Evolutionary conservation across 1,140 invertebrate species (phyloP).

Genomic region (Drosophila pachea): DNA sequence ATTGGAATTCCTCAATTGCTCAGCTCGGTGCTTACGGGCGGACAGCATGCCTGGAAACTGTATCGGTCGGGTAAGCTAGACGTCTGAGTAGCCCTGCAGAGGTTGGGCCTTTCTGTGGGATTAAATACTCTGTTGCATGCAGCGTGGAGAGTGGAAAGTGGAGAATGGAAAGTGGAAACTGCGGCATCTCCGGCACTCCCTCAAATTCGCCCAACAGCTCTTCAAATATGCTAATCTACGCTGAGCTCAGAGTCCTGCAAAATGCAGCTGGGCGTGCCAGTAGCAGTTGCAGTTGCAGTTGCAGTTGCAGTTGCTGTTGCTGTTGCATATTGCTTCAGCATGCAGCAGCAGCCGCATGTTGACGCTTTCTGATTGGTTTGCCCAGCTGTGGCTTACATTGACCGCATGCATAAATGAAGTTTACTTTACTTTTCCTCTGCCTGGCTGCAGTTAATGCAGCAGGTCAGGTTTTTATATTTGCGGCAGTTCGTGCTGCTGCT

Average conservation of each 20-base stretch:
- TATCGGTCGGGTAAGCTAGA: background rate
- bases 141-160: background rate
- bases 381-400: slow-evolving; percentile 6
- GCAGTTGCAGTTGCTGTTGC: background rate
- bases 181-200: background rate
- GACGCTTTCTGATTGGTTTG: slow-evolving; percentile 13
- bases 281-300: background rate
- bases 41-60: slow-evolving; percentile 6
- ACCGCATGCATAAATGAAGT: slow-evolving; percentile 49
- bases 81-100: slow-evolving; percentile 1
- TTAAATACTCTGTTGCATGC: background rate
- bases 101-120: background rate
- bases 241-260: background rate
- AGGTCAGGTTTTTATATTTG: slow-evolving; percentile 39
- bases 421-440: slow-evolving; percentile 55
- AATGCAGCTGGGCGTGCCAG: slow-evolving; percentile 2
- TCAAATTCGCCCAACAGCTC: slow-evolving; percentile 21
- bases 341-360: slow-evolving; percentile 7
- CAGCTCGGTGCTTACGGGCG: background rate
- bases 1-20: slow-evolving; percentile 21
- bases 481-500: background rate
- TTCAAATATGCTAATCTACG: slow-evolving; percentile 64
- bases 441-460: slow-evolving; percentile 43
- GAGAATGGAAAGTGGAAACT: background rate
- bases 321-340: no score